These are phyloP conservation scores for Mythimna lalbum DNA, from an alignment of 2,888 invertebrate species.

Conservation along the genomic window DNA sequence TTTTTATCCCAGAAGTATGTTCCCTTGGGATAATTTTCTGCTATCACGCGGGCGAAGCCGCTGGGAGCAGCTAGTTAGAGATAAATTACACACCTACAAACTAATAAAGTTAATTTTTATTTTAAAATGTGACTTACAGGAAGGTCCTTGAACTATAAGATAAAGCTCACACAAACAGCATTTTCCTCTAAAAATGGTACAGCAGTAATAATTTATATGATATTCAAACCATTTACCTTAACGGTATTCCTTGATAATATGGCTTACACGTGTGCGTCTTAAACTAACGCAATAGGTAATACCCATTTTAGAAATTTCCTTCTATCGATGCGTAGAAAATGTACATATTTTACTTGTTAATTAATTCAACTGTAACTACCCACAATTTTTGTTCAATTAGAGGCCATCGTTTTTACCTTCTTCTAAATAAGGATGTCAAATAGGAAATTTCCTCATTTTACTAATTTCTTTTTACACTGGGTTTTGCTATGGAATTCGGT, in stretches of 20 bases:
- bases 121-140: slow-evolving; percentile 3
- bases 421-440: background rate
- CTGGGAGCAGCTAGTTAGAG: too few relatives aligned
- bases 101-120: background rate
- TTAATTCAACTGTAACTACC: too few relatives aligned
- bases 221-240: slow-evolving; percentile 42
- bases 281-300: slow-evolving; percentile 1
- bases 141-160: slow-evolving; percentile 7
- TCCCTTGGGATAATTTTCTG: too few relatives aligned
- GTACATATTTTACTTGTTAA: too few relatives aligned
- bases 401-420: background rate
- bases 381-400: too few relatives aligned
- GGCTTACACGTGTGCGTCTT: slow-evolving; percentile 7
- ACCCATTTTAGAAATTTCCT: background rate
- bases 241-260: background rate
- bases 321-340: background rate
- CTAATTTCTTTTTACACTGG: background rate
- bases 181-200: slow-evolving; percentile 34
- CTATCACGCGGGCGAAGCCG: too few relatives aligned
- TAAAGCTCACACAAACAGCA: background rate
- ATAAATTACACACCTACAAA: background rate
- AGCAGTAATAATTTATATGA: slow-evolving; percentile 18
- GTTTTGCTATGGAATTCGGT: background rate
- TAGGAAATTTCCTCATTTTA: slow-evolving; percentile 1
- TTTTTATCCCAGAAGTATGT: too few relatives aligned